Percentiles rank a stretch among this genome's conserved stretches.
phyloP scores from a whole-genome alignment of 23 tunicate species.

The Trididemnum clinides region DNA sequence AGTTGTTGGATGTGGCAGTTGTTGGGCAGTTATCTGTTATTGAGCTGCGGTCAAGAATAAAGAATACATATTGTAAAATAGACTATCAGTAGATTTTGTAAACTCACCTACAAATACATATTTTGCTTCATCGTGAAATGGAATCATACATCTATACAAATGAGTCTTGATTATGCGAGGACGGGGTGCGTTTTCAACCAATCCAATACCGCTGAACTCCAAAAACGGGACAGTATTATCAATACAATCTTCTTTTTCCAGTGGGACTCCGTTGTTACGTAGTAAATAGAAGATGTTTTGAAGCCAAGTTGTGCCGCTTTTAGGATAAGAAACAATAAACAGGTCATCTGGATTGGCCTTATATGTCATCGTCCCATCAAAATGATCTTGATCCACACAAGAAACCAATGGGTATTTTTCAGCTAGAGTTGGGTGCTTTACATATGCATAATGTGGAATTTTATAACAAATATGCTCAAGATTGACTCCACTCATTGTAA shows the following conservation, averaged over 20 bases:
- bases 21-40: too few relatives aligned
- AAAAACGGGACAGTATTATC: conserved; percentile 30
- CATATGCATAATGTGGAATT: conserved; percentile 21
- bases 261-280: conserved; percentile 17
- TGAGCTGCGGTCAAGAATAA: too few relatives aligned
- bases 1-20: too few relatives aligned
- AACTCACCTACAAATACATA: conserved; percentile 54
- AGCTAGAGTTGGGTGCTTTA: conserved; percentile 26
- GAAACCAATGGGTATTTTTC: neutral
- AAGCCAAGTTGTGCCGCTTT: conserved; percentile 63
- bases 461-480: too few relatives aligned
- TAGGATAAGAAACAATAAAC: conserved; percentile 46
- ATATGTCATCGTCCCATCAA: conserved; percentile 27
- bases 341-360: conserved; percentile 28
- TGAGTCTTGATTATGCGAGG: conserved; percentile 62
- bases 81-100: neutral
- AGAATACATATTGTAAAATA: too few relatives aligned
- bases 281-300: conserved; percentile 38
- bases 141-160: neutral
- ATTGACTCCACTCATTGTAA: too few relatives aligned
- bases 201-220: conserved; percentile 32
- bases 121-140: conserved; percentile 21
- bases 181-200: neutral
- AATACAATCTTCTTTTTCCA: neutral
- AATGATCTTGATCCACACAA: neutral